phyloP scores from a whole-genome alignment of 2,888 invertebrate genomes.

The Deilephila elpenor region DNA sequence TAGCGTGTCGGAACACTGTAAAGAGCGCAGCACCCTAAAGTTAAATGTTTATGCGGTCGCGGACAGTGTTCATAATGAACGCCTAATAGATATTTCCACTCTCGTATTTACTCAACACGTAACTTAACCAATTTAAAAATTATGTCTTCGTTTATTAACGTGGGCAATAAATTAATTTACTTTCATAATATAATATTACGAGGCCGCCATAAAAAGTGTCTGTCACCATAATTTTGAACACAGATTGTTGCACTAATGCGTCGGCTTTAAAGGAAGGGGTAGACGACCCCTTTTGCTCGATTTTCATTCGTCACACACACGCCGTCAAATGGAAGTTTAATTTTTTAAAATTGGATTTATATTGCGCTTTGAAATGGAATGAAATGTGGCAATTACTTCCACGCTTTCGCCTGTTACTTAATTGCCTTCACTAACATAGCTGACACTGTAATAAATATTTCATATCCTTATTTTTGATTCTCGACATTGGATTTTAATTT shows the following conservation, averaged over 20 bases:
- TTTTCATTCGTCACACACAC: conserved; percentile 81
- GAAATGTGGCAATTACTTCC: conserved; percentile 50
- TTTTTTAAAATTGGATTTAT: conserved; percentile 81
- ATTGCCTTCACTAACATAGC: conserved; percentile 21
- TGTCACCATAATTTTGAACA: conserved; percentile 80
- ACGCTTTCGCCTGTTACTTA: conserved; percentile 30
- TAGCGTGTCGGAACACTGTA: conserved; percentile 4
- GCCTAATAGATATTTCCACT: conserved; percentile 20
- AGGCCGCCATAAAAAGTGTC: conserved; percentile 73
- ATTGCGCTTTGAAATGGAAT: conserved; percentile 66
- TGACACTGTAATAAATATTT: conserved; percentile 8
- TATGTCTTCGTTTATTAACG: conserved; percentile 67
- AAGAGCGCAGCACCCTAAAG: conserved; percentile 2
- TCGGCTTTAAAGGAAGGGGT: conserved; percentile 72
- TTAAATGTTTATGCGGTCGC: conserved; percentile 17
- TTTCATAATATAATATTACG: conserved; percentile 69
- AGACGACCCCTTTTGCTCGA: conserved; percentile 71
- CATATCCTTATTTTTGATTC: neutral
- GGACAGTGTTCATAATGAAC: conserved; percentile 16
- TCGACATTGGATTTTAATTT: neutral
- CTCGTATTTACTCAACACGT: conserved; percentile 26
- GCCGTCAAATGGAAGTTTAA: conserved; percentile 79
- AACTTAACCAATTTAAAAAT: conserved; percentile 61
- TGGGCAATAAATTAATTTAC: conserved; percentile 76
- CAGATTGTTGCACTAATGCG: conserved; percentile 79